Evolutionary conservation across 2,888 invertebrate species (phyloP).

Genomic region (Thumatha senex): DNA sequence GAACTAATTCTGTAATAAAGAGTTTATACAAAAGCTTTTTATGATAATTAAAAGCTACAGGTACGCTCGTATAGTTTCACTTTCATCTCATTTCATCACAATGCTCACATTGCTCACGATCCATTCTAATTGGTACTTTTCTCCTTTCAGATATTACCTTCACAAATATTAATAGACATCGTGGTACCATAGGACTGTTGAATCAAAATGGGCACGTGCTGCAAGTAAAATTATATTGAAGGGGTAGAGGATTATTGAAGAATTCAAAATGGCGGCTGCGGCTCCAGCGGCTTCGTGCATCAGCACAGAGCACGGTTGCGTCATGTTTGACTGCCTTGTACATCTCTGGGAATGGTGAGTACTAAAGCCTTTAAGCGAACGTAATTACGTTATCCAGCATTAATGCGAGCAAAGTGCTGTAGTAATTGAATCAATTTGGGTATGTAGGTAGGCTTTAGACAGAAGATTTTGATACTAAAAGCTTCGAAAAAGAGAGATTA

Average conservation of each 20-base stretch:
- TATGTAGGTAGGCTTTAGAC: too few species aligned
- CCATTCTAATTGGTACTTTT: constrained; percentile 63
- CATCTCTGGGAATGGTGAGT: constrained; percentile 80
- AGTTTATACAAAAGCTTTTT: too few species aligned
- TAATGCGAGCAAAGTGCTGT: background rate
- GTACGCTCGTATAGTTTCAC: constrained; percentile 48
- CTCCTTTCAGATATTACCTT: constrained; percentile 64
- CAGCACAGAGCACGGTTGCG: constrained; percentile 74
- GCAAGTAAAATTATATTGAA: constrained; percentile 51
- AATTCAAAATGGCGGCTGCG: constrained; percentile 61
- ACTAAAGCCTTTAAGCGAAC: background rate
- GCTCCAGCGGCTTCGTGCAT: constrained; percentile 71
- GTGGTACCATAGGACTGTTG: constrained; percentile 19
- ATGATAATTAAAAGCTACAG: too few species aligned
- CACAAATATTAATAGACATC: constrained; percentile 45
- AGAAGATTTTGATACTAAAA: background rate
- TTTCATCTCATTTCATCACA: constrained; percentile 54
- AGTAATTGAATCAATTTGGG: too few species aligned
- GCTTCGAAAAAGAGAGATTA: background rate
- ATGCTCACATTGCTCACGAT: constrained; percentile 40
- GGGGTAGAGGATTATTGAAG: constrained; percentile 26
- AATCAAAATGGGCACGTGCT: constrained; percentile 22
- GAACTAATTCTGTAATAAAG: too few species aligned
- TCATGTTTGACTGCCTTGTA: constrained; percentile 76
- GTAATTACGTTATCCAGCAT: background rate